phyloP scores from a whole-genome alignment of 2,888 invertebrate genomes.

The Aplocera efformata region DNA sequence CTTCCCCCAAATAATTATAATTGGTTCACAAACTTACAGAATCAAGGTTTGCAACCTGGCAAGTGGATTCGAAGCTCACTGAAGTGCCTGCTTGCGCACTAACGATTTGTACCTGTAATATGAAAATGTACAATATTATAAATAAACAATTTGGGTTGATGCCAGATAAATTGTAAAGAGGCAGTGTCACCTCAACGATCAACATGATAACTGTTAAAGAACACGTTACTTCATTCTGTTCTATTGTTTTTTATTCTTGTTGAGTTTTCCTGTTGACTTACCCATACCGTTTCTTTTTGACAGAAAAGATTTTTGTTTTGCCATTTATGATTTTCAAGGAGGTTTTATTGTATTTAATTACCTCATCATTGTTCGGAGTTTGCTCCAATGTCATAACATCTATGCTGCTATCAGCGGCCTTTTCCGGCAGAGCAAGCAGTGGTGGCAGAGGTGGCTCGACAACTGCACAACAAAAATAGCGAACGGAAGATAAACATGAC shows the following conservation, averaged over 20 bases:
- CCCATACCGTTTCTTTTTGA: too few relatives aligned
- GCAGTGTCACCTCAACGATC: too few relatives aligned
- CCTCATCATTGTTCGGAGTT: constrained; percentile 40
- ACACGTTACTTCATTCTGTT: too few relatives aligned
- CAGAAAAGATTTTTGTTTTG: too few relatives aligned
- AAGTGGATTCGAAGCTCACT: constrained; percentile 1
- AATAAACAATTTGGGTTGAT: too few relatives aligned
- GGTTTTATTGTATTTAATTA: too few relatives aligned
- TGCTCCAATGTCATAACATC: constrained; percentile 35
- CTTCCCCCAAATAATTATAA: too few relatives aligned
- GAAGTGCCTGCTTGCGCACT: not conserved
- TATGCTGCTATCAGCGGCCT: constrained; percentile 37
- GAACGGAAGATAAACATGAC: constrained; percentile 46
- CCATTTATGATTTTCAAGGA: too few relatives aligned
- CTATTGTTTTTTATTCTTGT: too few relatives aligned
- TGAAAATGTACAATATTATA: not conserved
- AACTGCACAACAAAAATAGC: constrained; percentile 48
- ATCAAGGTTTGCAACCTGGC: constrained; percentile 1
- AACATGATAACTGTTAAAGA: too few relatives aligned
- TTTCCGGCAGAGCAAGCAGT: constrained; percentile 31
- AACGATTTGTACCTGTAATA: constrained; percentile 3
- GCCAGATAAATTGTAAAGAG: too few relatives aligned
- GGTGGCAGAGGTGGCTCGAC: constrained; percentile 28
- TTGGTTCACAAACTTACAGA: constrained; percentile 6
- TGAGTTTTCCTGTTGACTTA: too few relatives aligned